phyloP scores from a whole-genome alignment of 2,797 vertebrate species.

The Clamator glandarius region DNA sequence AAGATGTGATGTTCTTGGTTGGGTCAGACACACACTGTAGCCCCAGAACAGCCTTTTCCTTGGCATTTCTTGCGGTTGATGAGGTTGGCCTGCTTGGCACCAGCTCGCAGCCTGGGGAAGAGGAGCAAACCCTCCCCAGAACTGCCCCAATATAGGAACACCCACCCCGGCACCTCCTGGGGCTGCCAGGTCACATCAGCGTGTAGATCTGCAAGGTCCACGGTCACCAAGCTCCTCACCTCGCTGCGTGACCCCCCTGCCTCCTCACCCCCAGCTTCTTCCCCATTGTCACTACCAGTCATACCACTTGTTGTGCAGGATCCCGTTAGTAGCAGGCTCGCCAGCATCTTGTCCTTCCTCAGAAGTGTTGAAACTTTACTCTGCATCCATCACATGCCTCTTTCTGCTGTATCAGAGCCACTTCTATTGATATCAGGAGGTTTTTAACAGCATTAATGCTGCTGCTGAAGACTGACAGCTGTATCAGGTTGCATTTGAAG shows the following conservation, averaged over 20 bases:
- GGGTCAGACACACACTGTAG: not conserved
- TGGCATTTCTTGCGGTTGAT: not conserved
- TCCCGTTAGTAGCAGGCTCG: not conserved
- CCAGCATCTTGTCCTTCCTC: not conserved
- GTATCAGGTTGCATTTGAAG: constrained; percentile 17
- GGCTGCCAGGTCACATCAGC: not conserved
- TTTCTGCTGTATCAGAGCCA: not conserved
- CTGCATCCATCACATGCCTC: not conserved
- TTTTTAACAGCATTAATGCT: constrained; percentile 30
- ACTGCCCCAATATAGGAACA: rapidly evolving
- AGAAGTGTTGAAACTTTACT: not conserved
- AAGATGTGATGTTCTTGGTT: not conserved
- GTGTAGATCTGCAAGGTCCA: rapidly evolving
- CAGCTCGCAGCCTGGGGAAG: not conserved
- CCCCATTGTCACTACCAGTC: not conserved
- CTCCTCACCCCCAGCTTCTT: not conserved
- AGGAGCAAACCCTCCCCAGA: not conserved
- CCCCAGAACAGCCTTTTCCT: not conserved
- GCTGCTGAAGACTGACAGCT: constrained; percentile 47
- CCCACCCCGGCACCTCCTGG: not conserved
- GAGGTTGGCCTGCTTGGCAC: not conserved
- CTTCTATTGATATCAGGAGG: constrained; percentile 26
- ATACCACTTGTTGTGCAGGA: not conserved
- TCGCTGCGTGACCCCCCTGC: not conserved
- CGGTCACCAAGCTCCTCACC: not conserved